Conservation (phyloP, 2,797 vertebrate species). For the Gadopsis bispinosus region DNA sequence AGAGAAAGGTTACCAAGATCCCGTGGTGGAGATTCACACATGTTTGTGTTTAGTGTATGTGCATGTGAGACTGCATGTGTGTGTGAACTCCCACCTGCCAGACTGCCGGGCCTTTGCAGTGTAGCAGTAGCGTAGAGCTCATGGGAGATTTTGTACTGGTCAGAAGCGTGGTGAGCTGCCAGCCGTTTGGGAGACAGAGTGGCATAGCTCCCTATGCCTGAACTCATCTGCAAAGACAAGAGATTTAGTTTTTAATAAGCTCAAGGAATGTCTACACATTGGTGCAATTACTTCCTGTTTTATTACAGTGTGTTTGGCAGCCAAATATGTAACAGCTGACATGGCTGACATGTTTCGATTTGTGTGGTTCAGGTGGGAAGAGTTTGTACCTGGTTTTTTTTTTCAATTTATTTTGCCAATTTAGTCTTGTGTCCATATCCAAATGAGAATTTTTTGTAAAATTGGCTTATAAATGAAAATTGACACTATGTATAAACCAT, state of each 20-base stretch:
- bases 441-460: slow-evolving; percentile 25
- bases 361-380: neutral
- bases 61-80: slow-evolving; percentile 10
- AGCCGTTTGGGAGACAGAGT: slow-evolving; percentile 97
- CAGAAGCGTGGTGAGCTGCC: slow-evolving; percentile 91
- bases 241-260: neutral
- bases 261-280: neutral
- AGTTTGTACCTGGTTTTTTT: neutral
- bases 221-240: slow-evolving; percentile 87
- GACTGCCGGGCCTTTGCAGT: slow-evolving; percentile 95
- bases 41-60: slow-evolving; percentile 13
- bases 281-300: slow-evolving; percentile 12
- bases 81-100: slow-evolving; percentile 89
- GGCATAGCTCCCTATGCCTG: slow-evolving; percentile 95
- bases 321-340: slow-evolving; percentile 15
- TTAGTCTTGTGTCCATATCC: slow-evolving; percentile 13
- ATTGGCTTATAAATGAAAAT: slow-evolving; percentile 26
- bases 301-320: slow-evolving; percentile 6
- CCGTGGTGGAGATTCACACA: neutral
- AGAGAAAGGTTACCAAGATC: neutral
- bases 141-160: slow-evolving; percentile 97
- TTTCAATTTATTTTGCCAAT: slow-evolving; percentile 10
- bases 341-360: slow-evolving; percentile 3
- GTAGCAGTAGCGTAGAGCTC: slow-evolving; percentile 96
- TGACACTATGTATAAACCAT: slow-evolving; percentile 27